Conservation (phyloP, 2,888 invertebrate genomes). For the Dioctria linearis region DNA sequence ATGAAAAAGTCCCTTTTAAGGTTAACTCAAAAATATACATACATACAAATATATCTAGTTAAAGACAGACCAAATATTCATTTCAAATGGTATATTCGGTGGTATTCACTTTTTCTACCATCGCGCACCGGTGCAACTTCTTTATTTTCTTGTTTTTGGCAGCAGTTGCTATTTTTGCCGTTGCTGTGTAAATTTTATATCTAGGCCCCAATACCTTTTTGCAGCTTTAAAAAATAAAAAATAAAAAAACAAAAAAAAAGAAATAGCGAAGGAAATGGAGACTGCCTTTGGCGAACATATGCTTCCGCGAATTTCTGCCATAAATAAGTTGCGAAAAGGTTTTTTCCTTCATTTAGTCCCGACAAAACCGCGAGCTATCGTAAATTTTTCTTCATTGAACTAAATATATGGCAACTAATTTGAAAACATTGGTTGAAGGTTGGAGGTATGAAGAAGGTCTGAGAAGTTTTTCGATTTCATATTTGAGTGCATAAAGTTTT, state of each 20-base stretch:
- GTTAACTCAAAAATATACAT: too few species aligned
- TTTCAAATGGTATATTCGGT: neutral
- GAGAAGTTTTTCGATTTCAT: too few species aligned
- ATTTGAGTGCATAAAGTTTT: too few species aligned
- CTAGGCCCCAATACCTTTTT: constrained; percentile 19
- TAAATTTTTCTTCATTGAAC: constrained; percentile 19
- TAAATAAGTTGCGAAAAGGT: neutral
- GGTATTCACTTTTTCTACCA: neutral
- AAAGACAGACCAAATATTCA: neutral
- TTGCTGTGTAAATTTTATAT: constrained; percentile 21
- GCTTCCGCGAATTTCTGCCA: constrained; percentile 16
- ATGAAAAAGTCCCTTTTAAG: too few species aligned
- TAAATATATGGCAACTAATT: neutral
- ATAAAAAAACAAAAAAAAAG: neutral
- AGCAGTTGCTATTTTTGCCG: constrained; percentile 15
- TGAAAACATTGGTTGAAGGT: too few species aligned
- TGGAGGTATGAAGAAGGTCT: too few species aligned
- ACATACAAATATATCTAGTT: too few species aligned
- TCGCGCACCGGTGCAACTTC: neutral
- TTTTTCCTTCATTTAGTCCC: constrained; percentile 8
- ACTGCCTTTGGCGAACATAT: constrained; percentile 4
- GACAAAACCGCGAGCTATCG: constrained; percentile 33
- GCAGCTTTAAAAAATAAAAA: neutral
- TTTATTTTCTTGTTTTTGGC: neutral
- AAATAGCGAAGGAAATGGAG: neutral